Conservation (phyloP, 1,140 invertebrate species). For the Zeugodacus cucurbitae region DNA sequence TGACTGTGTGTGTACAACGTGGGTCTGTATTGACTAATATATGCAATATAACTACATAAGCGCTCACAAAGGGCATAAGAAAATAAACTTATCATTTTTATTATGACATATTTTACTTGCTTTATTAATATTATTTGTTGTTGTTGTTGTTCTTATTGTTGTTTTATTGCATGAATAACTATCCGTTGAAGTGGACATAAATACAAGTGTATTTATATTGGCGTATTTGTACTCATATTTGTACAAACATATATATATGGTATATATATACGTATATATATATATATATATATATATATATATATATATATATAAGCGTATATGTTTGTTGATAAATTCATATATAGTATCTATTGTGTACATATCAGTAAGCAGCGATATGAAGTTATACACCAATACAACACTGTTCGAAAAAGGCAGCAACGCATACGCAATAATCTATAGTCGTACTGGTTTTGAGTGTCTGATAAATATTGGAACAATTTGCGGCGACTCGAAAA, state of each 20-base stretch:
- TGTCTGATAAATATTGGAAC: background rate
- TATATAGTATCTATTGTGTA: background rate
- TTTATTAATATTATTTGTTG: background rate
- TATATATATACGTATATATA: background rate
- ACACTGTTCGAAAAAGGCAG: background rate
- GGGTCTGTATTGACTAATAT: too few relatives aligned
- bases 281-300: background rate
- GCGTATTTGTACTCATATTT: background rate
- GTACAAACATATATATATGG: background rate
- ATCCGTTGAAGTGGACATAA: background rate
- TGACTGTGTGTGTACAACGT: too few relatives aligned
- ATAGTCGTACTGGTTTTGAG: background rate
- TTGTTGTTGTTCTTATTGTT: too few relatives aligned
- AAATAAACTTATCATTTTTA: background rate
- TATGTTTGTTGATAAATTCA: background rate
- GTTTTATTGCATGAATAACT: background rate
- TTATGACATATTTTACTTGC: background rate
- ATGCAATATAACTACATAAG: background rate
- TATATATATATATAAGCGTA: background rate
- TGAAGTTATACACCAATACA: background rate
- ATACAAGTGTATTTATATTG: background rate
- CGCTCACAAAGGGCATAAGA: background rate
- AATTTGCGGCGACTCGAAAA: background rate
- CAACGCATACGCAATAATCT: background rate
- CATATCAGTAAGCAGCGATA: background rate